Base-by-base conservation (phyloP, 2,113 vertebrate genomes). In the Gallinago media region DNA sequence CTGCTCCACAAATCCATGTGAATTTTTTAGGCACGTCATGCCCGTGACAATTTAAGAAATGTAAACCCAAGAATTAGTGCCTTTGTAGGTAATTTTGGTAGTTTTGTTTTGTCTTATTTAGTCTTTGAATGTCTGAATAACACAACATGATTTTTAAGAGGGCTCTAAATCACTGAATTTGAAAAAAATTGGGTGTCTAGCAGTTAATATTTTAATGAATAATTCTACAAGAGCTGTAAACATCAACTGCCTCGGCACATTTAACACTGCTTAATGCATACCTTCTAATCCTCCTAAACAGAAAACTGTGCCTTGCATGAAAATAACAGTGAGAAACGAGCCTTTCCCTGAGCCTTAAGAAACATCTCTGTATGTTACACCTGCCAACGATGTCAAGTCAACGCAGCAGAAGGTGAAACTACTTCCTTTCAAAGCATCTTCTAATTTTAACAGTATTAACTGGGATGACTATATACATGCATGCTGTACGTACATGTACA, bases 151-250 rank as follows among this genome's bases (percentile, higher is more conserved):
- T 70, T 86, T 81, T 89, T 76, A 80, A 88, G 73, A 92, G 62
- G 88, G 54, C 34, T 72, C 62, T 79, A 82, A 76, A 89, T 83
- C 56, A 50, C 9, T 49, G 36, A 70, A 31, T 68, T 20, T 3
- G 15, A 58, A 34, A 34, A 83, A 52, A 29, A 14, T 7, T 59
- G 25, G 46, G 56, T 85, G 87, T 91, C 92, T 91, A 59, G 94
- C 73, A 70, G 80, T 73, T 95, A 95, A 94, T 88, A 81, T 84
- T 94, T 82, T 84, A 93, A 96, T 67, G 65, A 92, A 58, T 89
- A 77, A 92, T 95, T 95, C 77, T 59, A 58, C 16, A 56, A 38
- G 79, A 59, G 61, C 25, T 76, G 68, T 52, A 76, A 96, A 78
- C 67, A 88, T 89, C 85, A 72, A 95, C 46, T 86, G 74, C 82